phyloP scores from a whole-genome alignment of 2,113 vertebrate species.

The Sprattus sprattus region DNA sequence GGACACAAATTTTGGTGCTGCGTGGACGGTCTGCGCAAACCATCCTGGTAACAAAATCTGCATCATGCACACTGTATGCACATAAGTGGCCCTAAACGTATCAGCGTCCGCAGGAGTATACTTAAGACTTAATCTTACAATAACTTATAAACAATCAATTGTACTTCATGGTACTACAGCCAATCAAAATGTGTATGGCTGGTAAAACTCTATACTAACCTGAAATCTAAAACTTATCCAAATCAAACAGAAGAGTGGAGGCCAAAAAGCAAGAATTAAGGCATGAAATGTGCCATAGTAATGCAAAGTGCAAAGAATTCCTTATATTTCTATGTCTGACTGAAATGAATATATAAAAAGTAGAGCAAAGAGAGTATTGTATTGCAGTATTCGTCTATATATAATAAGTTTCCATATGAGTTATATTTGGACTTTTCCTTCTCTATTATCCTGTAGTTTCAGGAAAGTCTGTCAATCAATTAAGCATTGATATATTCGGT shows the following conservation, averaged over 20 bases:
- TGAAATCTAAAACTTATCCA: not conserved
- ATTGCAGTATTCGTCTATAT: not conserved
- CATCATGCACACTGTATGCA: no score
- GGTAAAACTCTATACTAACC: not conserved
- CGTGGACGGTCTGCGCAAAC: no score
- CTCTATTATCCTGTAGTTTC: not conserved
- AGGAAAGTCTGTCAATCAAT: slow-evolving; percentile 1
- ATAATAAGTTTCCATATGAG: not conserved
- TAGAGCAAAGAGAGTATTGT: not conserved
- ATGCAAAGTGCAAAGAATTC: not conserved
- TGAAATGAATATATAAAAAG: not conserved
- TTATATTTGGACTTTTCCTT: not conserved
- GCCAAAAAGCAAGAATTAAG: not conserved
- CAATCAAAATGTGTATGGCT: no score
- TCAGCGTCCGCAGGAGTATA: no score
- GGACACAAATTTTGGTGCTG: no score
- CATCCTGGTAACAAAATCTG: no score
- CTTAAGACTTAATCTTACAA: no score
- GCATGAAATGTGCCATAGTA: not conserved
- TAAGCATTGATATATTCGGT: slow-evolving; percentile 13
- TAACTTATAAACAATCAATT: no score
- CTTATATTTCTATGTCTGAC: not conserved
- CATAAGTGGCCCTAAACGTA: no score
- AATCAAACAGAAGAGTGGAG: not conserved
- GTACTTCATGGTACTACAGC: no score